Evolutionary conservation across 1,140 invertebrate species (phyloP).

Genomic region (Eufriesea mexicana): DNA sequence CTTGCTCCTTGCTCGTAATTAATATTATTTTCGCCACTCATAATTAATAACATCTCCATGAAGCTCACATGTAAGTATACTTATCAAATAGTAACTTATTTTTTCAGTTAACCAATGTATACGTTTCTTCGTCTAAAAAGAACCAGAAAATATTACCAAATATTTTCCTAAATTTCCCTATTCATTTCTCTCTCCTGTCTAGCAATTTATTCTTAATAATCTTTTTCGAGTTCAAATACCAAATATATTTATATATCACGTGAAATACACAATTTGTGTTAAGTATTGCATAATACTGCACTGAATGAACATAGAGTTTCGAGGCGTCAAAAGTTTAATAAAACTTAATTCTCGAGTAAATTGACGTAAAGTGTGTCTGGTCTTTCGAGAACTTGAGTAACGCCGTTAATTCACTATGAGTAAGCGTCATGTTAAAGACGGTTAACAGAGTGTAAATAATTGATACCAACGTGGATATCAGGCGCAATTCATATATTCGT

Average conservation of each 20-base stretch:
- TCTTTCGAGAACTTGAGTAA: background rate
- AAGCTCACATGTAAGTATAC: too few relatives aligned
- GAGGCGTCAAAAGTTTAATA: background rate
- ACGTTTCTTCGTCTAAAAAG: background rate
- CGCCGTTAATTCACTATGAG: background rate
- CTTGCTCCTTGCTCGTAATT: background rate
- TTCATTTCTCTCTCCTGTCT: background rate
- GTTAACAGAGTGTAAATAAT: constrained; percentile 6
- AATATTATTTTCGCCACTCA: background rate
- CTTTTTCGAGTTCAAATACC: background rate
- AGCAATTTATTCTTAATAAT: background rate
- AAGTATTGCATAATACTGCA: too few relatives aligned
- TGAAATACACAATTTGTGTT: too few relatives aligned
- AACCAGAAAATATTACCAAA: background rate
- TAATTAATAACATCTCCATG: background rate
- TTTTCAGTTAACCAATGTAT: background rate
- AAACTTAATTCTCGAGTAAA: background rate
- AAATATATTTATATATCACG: background rate
- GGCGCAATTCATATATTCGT: background rate
- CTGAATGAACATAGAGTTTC: background rate
- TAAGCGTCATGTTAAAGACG: background rate
- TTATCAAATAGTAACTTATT: too few relatives aligned
- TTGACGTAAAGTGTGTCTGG: background rate
- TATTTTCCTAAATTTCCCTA: background rate
- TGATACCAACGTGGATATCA: background rate